Percentiles rank a stretch among this genome's conserved stretches.
Conservation (phyloP, 2,797 vertebrate genomes). For the Apogon hyalosoma region DNA sequence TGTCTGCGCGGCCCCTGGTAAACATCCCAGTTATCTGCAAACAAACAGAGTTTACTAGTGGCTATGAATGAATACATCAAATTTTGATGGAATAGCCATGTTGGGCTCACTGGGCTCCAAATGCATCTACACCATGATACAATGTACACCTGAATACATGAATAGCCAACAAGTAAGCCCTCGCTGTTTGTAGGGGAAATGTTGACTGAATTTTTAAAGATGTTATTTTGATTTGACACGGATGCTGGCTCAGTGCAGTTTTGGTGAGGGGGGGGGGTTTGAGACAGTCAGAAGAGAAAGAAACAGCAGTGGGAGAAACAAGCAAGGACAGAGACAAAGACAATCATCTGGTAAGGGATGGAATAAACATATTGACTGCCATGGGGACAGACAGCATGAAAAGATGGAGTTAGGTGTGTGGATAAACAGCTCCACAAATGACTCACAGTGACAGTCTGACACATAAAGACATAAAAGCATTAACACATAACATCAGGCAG, state of each 20-base stretch:
- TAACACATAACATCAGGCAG: constrained; percentile 40
- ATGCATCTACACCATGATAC: constrained; percentile 78
- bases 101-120: constrained; percentile 58
- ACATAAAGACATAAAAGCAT: constrained; percentile 47
- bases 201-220: constrained; percentile 85
- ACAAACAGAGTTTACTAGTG: constrained; percentile 80
- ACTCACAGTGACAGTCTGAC: constrained; percentile 38
- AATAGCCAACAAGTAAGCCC: constrained; percentile 81
- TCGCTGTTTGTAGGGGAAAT: constrained; percentile 76
- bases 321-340: constrained; percentile 52
- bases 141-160: constrained; percentile 85
- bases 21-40: constrained; percentile 81
- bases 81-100: constrained; percentile 80
- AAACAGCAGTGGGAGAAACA: constrained; percentile 53
- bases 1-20: constrained; percentile 53
- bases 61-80: constrained; percentile 83
- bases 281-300: constrained; percentile 42
- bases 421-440: constrained; percentile 55
- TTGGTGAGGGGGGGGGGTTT: neutral
- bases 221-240: constrained; percentile 82
- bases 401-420: neutral
- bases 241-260: constrained; percentile 65
- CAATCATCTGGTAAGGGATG: constrained; percentile 54
- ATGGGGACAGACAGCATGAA: constrained; percentile 51
- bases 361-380: constrained; percentile 53